Conservation (phyloP, 2,797 vertebrate species). For the Taeniopygia guttata region DNA sequence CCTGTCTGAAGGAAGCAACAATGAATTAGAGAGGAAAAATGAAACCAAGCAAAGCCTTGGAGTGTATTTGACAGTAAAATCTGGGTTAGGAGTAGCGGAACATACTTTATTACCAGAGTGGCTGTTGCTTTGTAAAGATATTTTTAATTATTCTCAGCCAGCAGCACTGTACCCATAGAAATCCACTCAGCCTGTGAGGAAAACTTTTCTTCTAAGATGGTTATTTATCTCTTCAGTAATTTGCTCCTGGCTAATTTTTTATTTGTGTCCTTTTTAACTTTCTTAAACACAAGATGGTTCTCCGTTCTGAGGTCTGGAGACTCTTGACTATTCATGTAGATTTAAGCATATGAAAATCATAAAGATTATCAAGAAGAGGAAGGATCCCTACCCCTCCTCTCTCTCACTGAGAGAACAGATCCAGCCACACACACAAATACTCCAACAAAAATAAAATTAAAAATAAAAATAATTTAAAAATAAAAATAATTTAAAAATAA, state of each 20-base stretch:
- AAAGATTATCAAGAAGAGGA: not conserved
- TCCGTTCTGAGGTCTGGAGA: not conserved
- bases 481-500: no score
- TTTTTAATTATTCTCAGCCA: slow-evolving; percentile 9
- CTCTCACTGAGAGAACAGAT: not conserved
- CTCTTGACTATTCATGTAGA: not conserved
- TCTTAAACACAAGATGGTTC: not conserved
- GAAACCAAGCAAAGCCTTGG: not conserved
- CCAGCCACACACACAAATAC: not conserved
- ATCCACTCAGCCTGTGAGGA: not conserved
- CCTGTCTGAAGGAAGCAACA: not conserved
- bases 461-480: no score
- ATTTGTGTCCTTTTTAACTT: not conserved
- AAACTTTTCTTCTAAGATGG: not conserved
- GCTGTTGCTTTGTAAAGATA: not conserved
- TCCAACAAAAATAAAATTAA: not conserved
- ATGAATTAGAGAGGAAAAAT: slow-evolving; percentile 30
- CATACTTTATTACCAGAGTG: not conserved
- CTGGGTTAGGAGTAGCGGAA: slow-evolving; percentile 19
- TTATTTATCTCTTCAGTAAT: not conserved
- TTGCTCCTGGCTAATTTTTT: not conserved
- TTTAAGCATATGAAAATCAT: not conserved
- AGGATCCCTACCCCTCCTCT: not conserved
- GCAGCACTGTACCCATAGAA: not conserved
- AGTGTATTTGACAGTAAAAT: not conserved